A percentile compares a stretch with the other conserved stretches of the same genome.
Evolutionary conservation across 2,797 vertebrate species (phyloP).

Genomic region (Columba guinea): DNA sequence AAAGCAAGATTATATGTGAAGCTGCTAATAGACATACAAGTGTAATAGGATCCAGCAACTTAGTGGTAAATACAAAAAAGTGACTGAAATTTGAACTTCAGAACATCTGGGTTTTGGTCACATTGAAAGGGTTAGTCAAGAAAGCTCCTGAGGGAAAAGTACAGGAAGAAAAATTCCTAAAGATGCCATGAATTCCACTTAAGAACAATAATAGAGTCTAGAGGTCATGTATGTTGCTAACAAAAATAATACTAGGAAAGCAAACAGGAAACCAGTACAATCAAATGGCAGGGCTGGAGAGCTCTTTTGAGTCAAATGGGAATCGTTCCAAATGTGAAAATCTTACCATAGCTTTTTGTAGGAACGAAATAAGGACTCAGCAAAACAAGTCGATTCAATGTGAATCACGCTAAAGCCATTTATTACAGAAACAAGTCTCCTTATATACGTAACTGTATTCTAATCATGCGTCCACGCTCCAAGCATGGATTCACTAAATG

Average conservation of each 20-base stretch:
- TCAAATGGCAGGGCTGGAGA: not conserved
- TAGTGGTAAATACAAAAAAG: not conserved
- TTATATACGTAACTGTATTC: too few relatives aligned
- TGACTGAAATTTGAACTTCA: not conserved
- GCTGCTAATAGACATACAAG: not conserved
- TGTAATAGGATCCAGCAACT: not conserved
- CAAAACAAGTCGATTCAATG: too few relatives aligned
- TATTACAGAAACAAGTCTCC: too few relatives aligned
- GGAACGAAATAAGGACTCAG: too few relatives aligned
- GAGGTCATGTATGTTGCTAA: not conserved
- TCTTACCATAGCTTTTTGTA: not conserved
- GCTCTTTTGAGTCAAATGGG: not conserved
- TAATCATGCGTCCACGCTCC: too few relatives aligned
- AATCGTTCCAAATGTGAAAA: not conserved
- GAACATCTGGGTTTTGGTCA: not conserved
- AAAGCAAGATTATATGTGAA: not conserved
- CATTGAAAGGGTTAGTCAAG: not conserved
- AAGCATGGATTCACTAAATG: too few relatives aligned
- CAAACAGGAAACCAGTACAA: not conserved
- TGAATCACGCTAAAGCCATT: too few relatives aligned
- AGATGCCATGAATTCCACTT: not conserved
- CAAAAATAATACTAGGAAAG: not conserved
- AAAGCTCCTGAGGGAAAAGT: not conserved
- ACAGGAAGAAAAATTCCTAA: not conserved
- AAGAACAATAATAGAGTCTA: not conserved